phyloP scores from a whole-genome alignment of 2,113 vertebrate genomes.

The Catharus fuscescens region DNA sequence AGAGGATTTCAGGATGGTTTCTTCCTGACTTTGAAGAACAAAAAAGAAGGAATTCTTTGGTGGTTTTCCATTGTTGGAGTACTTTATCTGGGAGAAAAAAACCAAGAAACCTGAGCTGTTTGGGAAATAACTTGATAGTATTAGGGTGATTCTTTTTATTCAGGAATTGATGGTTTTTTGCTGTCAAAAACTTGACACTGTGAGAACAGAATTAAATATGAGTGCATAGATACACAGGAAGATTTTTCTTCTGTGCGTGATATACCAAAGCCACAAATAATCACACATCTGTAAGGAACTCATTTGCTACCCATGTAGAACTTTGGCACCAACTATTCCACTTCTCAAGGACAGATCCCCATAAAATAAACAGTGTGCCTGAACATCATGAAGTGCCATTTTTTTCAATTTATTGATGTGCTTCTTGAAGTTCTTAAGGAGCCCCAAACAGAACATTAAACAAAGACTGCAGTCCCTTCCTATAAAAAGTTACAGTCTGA shows the following conservation, averaged over 20 bases:
- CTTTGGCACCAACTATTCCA: background rate
- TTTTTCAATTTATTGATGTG: background rate
- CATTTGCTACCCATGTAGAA: background rate
- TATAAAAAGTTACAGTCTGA: background rate
- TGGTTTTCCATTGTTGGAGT: background rate
- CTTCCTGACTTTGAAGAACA: background rate
- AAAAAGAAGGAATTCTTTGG: background rate
- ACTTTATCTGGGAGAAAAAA: background rate
- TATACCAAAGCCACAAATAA: background rate
- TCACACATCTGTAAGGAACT: background rate
- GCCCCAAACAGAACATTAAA: background rate
- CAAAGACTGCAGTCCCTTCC: background rate
- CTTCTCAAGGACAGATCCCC: background rate
- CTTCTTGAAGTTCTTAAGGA: background rate
- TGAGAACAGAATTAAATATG: background rate
- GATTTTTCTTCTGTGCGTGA: background rate
- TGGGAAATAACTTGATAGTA: background rate
- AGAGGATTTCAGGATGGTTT: background rate
- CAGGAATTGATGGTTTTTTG: fast-evolving
- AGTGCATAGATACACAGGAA: background rate
- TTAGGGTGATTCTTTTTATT: background rate
- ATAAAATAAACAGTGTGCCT: background rate
- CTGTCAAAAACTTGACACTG: background rate
- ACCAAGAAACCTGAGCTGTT: background rate
- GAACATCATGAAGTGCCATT: background rate